Conservation (phyloP, 2,888 invertebrate species). For the Nezara viridula region DNA sequence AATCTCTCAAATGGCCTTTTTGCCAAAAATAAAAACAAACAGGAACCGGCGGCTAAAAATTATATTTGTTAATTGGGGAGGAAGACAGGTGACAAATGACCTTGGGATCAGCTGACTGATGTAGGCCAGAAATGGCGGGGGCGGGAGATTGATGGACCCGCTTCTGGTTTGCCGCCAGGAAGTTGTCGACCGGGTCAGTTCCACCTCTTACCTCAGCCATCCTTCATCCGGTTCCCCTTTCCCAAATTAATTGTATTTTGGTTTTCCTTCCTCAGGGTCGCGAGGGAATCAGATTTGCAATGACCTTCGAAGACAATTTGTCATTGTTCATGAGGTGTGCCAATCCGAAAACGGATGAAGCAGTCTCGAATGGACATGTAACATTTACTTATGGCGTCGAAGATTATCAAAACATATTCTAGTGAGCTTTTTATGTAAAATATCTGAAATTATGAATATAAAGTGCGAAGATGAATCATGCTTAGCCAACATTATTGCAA, state of each 20-base stretch:
- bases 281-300: not conserved
- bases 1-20: slow-evolving; percentile 47
- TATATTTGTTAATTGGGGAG: slow-evolving; percentile 46
- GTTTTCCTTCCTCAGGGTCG: not conserved
- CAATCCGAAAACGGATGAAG: no score
- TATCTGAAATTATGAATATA: no score
- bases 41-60: not conserved
- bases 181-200: slow-evolving; percentile 44
- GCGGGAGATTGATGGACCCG: slow-evolving; percentile 48
- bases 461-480: no score
- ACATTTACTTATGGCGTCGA: no score
- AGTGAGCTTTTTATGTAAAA: no score
- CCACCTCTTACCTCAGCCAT: slow-evolving; percentile 27
- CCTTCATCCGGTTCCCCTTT: slow-evolving; percentile 6
- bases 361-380: no score
- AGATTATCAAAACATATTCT: no score
- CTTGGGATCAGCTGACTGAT: slow-evolving; percentile 49
- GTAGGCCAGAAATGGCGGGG: slow-evolving; percentile 49
- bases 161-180: slow-evolving; percentile 20
- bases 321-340: no score
- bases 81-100: slow-evolving; percentile 44
- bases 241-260: not conserved
- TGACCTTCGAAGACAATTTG: not conserved
- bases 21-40: slow-evolving; percentile 1
- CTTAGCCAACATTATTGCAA: no score